phyloP scores from a whole-genome alignment of 2,797 vertebrate species.

The Nothura maculosa region DNA sequence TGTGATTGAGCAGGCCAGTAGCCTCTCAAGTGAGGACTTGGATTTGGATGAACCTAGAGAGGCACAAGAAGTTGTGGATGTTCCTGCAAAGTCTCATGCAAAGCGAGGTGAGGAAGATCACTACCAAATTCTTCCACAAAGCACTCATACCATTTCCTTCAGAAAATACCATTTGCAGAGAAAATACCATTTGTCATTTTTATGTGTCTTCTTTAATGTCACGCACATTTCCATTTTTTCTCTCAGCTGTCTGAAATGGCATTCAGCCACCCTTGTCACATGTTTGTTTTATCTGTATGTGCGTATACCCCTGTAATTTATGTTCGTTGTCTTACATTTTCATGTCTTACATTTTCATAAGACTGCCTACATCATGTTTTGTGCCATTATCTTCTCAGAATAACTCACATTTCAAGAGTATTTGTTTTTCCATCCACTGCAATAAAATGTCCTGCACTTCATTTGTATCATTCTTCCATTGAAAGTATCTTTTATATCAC shows the following conservation, averaged over 20 bases:
- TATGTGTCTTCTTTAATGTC: constrained; percentile 32
- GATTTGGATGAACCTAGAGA: constrained; percentile 75
- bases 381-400: not conserved
- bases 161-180: constrained; percentile 55
- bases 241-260: not conserved
- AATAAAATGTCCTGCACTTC: constrained; percentile 31
- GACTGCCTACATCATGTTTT: not conserved
- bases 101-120: constrained; percentile 90
- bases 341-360: not conserved
- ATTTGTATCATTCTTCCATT: not conserved
- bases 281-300: constrained; percentile 43
- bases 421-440: constrained; percentile 27
- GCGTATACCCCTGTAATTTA: not conserved
- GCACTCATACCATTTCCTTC: constrained; percentile 65
- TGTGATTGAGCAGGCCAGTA: constrained; percentile 75
- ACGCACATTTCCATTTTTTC: constrained; percentile 25
- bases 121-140: constrained; percentile 74
- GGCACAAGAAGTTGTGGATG: constrained; percentile 82
- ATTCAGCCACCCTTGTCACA: not conserved
- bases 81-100: constrained; percentile 84
- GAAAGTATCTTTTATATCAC: not conserved
- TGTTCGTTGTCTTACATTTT: constrained; percentile 15
- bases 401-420: not conserved
- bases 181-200: constrained; percentile 68
- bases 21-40: constrained; percentile 80